These are phyloP conservation scores for Lasiurus cinereus DNA, from an alignment of 2,113 vertebrate species.

Conservation along the genomic window DNA sequence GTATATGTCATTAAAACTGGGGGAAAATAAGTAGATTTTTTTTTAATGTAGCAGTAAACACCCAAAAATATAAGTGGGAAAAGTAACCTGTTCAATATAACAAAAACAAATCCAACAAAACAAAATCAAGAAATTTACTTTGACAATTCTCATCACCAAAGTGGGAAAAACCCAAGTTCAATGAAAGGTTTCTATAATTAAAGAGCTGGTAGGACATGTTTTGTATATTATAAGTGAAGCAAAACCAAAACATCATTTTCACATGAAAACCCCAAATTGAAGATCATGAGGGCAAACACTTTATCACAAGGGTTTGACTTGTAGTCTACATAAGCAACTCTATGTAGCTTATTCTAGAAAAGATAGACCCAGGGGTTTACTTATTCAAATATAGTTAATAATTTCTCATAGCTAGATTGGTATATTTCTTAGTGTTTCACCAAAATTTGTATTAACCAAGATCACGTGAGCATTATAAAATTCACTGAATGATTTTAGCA, in stretches of 20 bases:
- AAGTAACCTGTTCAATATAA: neutral
- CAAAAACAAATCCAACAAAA: neutral
- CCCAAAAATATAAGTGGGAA: neutral
- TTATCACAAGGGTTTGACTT: neutral
- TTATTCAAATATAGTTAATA: neutral
- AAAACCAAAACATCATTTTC: neutral
- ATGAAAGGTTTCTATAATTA: neutral
- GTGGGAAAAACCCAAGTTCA: neutral
- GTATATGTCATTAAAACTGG: neutral
- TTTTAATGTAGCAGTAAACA: neutral
- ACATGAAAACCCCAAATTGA: neutral
- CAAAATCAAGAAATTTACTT: slow-evolving; percentile 5
- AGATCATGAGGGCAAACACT: neutral
- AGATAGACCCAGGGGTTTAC: neutral
- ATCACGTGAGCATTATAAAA: neutral
- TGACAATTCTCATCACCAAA: neutral
- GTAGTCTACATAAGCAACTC: neutral
- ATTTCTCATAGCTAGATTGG: neutral
- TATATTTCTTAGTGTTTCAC: neutral
- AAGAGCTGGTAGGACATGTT: neutral
- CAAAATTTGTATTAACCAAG: slow-evolving; percentile 8
- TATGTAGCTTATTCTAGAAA: neutral
- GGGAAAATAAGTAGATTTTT: neutral
- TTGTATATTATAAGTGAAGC: neutral
- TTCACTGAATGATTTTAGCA: neutral